Base-by-base conservation (phyloP, 2,113 vertebrate genomes). In the Cisticola juncidis region DNA sequence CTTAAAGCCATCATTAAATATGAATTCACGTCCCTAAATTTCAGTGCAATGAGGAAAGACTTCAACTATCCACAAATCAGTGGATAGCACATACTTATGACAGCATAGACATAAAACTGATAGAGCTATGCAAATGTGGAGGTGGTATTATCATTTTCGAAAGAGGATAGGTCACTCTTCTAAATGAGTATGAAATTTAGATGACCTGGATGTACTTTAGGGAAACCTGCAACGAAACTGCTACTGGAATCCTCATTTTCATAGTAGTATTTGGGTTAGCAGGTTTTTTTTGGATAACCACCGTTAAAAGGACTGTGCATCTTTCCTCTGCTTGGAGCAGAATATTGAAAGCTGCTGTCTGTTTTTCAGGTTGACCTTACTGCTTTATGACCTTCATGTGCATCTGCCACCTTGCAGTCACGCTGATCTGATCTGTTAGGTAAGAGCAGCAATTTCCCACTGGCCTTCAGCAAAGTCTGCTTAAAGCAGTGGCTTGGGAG, bases 1-100 rank as follows among this genome's bases (percentile, higher is more conserved):
- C 78, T 95, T 87, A 81, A 91, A 95, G 81, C 76, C 79, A 25
- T 81, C 77, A 81, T 91, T 81, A 88, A 78, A 72, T 86, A 82
- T 64, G 68, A 88, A 78, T 74, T 82, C 22, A 74, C 48, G 64
- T 56, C 25, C 42, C 31, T 61, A 85, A 96, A 76, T 88, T 21
- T 65, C 66, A 95, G 57, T 44, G 28, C 38, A 48, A 35, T 25
- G 47, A 81, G 53, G 54, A 87, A 95, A 84, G 64, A 61, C 13
- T 66, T 76, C 24, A 68, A 7, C 58, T 82, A 44, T 76, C 33
- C 48, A 76, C 54, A 87, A 40, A 89, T 71, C 70, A 53, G 38
- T 48, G 38, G 10, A 38, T 25, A 54, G 28, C 24, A 35, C 8
- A 3, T 50, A 47, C 44, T 50, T 48, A 1, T 70, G 50, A 36